Base-by-base conservation (phyloP, 2,888 invertebrate species). In the Neoitamus cyanurus region DNA sequence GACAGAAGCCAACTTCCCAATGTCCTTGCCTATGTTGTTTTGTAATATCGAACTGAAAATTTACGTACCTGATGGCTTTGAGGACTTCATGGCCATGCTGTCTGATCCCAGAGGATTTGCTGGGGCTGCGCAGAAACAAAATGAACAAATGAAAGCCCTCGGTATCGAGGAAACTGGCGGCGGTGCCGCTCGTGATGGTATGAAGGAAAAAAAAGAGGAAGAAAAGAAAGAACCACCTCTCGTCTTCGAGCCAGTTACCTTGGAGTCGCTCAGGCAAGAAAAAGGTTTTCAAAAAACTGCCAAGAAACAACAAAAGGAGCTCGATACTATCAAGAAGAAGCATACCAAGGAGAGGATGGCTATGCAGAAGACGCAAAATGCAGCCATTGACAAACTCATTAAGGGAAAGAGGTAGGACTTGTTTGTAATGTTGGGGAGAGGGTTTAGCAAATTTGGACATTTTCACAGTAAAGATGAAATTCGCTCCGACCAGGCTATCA, bases 21-120 rank as follows among this genome's bases (percentile, higher is more conserved):
- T 99, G 96, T 98, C 99, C 0, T 93, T 99, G 89, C 99, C 99
- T 48, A 99, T 99, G 96, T 93, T 99, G 87, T 99, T 99, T 93
- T 99, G 99, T 90, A 97, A 98, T 91, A 98, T 99, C 89, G 98
- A 99, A 92, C 94, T 99, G 86, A 99, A 99, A 93, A 99, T 99
- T 88, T 99, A 99, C 92, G 99, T 99, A 88, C 99, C 99, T 68
- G 99, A 99, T 92, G 99, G 99, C 78, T 96, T 99, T 90, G 98
- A 98, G 93, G 98, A 98, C 90, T 97, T 99, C 90, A 99, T 99
- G 96, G 98, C 98, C 86, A 98, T 99, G 3, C 92, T 99, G 86
- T 98, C 98, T 7, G 99, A 98, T 91, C 99, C 99, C 0, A 93
- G 97, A 85, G 97, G 97, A 3, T 98, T 97, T 91, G 94, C 97